Conservation (phyloP, 2,888 invertebrate genomes). For the Microchrysa polita region DNA sequence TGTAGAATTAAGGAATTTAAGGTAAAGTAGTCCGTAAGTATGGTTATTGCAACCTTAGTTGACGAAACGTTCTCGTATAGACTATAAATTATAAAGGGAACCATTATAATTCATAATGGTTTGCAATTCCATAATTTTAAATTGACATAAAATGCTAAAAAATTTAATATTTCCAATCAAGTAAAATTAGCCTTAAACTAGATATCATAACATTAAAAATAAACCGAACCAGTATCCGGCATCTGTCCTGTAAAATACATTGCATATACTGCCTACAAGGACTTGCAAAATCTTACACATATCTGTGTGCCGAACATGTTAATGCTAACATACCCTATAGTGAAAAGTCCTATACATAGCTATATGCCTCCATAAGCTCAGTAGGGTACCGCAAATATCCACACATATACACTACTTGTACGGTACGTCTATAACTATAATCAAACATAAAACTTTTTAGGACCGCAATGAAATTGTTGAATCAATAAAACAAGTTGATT, state of each 20-base stretch:
- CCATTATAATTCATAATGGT: too few species aligned
- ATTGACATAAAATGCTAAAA: too few species aligned
- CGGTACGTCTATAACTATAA: neutral
- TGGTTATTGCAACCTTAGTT: too few species aligned
- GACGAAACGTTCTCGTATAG: too few species aligned
- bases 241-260: neutral
- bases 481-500: conserved; percentile 31
- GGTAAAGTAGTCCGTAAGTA: too few species aligned
- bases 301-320: conserved; percentile 24
- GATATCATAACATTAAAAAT: too few species aligned
- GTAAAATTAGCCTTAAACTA: too few species aligned
- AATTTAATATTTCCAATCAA: too few species aligned
- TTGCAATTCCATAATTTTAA: too few species aligned
- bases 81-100: too few species aligned
- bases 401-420: neutral
- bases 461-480: conserved; percentile 23
- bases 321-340: conserved; percentile 15
- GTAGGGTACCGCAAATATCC: neutral
- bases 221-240: neutral
- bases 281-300: conserved; percentile 8
- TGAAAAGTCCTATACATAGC: neutral
- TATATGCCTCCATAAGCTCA: neutral
- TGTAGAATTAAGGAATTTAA: too few species aligned
- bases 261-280: neutral
- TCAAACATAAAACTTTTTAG: conserved; percentile 24